Conservation (phyloP, 2,113 vertebrate species). For the Pipra filicauda region DNA sequence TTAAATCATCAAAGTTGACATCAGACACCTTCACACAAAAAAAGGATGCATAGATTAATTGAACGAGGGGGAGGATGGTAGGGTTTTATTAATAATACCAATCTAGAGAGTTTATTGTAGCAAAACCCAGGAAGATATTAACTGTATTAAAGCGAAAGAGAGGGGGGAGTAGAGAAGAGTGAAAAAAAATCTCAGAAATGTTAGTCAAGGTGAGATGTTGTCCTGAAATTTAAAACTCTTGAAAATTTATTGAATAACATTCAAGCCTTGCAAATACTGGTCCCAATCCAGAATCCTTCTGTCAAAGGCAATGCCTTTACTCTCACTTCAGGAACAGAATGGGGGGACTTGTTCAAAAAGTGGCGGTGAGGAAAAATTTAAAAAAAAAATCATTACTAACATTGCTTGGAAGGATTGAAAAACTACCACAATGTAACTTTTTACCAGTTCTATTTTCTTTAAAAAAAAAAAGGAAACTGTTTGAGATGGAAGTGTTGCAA, state of each 20-base stretch:
- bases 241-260: background rate
- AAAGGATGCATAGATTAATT: conserved; percentile 46
- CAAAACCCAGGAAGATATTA: conserved; percentile 31
- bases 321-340: background rate
- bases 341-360: background rate
- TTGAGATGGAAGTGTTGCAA: background rate
- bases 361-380: background rate
- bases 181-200: background rate
- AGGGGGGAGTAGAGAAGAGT: background rate
- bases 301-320: background rate
- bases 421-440: background rate
- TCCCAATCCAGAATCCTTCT: background rate
- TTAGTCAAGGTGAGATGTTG: conserved; percentile 13
- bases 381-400: too few relatives aligned
- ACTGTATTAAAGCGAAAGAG: background rate
- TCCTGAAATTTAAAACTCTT: background rate
- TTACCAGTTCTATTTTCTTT: background rate
- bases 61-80: conserved; percentile 31
- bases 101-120: conserved; percentile 46
- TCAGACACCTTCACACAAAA: conserved; percentile 20
- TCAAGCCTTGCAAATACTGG: background rate
- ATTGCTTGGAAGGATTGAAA: background rate
- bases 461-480: accelerated
- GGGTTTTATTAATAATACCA: conserved; percentile 60
- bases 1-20: conserved; percentile 56